phyloP scores from a whole-genome alignment of 2,797 vertebrate genomes.

The Zalophus californianus region DNA sequence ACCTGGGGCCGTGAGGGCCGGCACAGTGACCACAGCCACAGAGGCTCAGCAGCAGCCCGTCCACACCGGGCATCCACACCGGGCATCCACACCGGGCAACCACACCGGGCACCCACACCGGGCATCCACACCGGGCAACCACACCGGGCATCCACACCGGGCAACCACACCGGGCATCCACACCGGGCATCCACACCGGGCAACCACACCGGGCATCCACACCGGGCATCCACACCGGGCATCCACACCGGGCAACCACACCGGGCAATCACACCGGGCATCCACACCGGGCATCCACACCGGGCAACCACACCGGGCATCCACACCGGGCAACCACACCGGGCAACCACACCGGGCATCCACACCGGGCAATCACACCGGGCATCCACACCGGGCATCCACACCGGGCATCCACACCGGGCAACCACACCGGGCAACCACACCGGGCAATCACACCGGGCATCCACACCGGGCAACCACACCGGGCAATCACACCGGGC shows the following conservation, averaged over 20 bases:
- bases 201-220: background rate
- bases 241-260: too few species aligned
- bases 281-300: too few species aligned
- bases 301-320: too few species aligned
- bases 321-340: background rate
- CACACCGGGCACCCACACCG: accelerated
- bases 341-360: background rate
- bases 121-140: background rate
- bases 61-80: background rate
- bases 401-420: background rate
- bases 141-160: background rate
- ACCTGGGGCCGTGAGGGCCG: accelerated
- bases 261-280: background rate
- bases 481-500: background rate
- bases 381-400: background rate
- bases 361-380: too few species aligned
- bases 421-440: background rate
- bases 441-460: background rate
- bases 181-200: background rate
- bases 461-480: too few species aligned
- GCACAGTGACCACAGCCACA: accelerated
- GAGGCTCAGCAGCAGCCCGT: background rate
- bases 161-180: background rate
- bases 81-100: too few species aligned
- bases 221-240: too few species aligned